Base-by-base conservation (phyloP, 1,140 invertebrate genomes). In the Ceratina calcarata region DNA sequence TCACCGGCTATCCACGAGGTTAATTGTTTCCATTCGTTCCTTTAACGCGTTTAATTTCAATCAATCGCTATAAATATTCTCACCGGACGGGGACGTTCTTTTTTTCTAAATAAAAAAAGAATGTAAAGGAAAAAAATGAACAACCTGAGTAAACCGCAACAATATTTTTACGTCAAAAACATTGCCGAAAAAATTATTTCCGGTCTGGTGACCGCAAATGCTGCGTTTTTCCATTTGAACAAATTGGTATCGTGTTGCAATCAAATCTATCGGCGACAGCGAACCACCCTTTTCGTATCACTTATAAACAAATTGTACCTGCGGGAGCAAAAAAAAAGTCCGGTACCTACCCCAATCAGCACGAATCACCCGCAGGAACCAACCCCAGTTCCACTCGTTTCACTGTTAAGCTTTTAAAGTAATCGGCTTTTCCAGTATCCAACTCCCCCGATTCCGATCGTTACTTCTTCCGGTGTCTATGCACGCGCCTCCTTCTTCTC, bases 401-500 rank as follows among this genome's bases (percentile, higher is more conserved):
- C 0, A 15, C 7, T 18, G n/a, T 73, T 53, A 27, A 51, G 20
- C 60, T 51, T 24, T 53, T 32, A 24, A 61, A 73, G 57, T 22
- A 49, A n/a, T n/a, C 60, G 18, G 13, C n/a, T 12, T 24, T n/a
- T n/a, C 18, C 20, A 20, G 18, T 15, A 32, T 13, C 16, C 18
- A 22, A n/a, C 16, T 32, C 27, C 45, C 20, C 60, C 60, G 13
- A 53, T 22, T 7, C 24, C 13, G 45, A 73, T 73, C 71, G 64
- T 73, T 73, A 64, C 64, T 73, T 55, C 18, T 24, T 16, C 0
- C 15, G 12, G n/a, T 55, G 53, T 22, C 60, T 22, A 65, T 57
- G 65, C 49, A 70, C 76, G 27, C 53, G 22, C 55, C 32, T 61
- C 32, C 61, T 68, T 20, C 60, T 45, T 57, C 78, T 71, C 49